Evolutionary conservation across 2,888 invertebrate species (phyloP).

Genomic region (Synanthedon formicaeformis): DNA sequence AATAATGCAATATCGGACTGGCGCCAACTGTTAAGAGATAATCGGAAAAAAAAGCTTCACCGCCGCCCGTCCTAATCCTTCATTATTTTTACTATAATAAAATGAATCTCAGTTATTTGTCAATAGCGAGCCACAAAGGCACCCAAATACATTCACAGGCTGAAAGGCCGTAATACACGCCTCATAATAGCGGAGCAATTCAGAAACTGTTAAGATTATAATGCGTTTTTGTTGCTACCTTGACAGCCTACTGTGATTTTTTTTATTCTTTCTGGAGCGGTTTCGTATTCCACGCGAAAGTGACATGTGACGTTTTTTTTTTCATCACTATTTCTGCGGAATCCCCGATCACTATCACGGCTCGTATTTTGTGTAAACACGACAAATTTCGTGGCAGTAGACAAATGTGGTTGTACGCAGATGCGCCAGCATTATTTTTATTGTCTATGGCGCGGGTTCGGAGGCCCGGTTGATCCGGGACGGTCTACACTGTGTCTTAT

Average conservation of each 20-base stretch:
- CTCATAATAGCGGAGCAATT: constrained; percentile 64
- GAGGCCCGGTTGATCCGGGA: constrained; percentile 66
- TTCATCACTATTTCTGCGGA: constrained; percentile 40
- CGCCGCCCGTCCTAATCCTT: constrained; percentile 56
- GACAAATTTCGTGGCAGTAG: constrained; percentile 55
- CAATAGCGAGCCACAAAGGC: constrained; percentile 67
- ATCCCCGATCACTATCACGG: constrained; percentile 56
- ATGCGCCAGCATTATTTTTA: constrained; percentile 64
- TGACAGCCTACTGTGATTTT: constrained; percentile 54
- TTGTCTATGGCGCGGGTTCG: constrained; percentile 52
- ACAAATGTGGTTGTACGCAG: constrained; percentile 48
- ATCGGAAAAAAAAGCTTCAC: constrained; percentile 28
- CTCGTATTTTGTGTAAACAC: constrained; percentile 67
- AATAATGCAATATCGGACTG: constrained; percentile 56
- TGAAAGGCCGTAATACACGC: constrained; percentile 65
- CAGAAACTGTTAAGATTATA: constrained; percentile 67
- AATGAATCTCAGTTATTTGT: constrained; percentile 69
- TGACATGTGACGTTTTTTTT: constrained; percentile 38
- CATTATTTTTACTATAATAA: constrained; percentile 54
- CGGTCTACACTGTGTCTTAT: constrained; percentile 67
- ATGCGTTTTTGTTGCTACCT: constrained; percentile 59
- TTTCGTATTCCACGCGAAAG: constrained; percentile 40
- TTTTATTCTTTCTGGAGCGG: constrained; percentile 27
- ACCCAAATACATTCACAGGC: constrained; percentile 63
- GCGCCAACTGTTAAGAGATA: constrained; percentile 48